A percentile compares a stretch with the other conserved stretches of the same genome.
Conservation (phyloP, 92 coral and sea anemone genomes). For the Paragorgia papillata region DNA sequence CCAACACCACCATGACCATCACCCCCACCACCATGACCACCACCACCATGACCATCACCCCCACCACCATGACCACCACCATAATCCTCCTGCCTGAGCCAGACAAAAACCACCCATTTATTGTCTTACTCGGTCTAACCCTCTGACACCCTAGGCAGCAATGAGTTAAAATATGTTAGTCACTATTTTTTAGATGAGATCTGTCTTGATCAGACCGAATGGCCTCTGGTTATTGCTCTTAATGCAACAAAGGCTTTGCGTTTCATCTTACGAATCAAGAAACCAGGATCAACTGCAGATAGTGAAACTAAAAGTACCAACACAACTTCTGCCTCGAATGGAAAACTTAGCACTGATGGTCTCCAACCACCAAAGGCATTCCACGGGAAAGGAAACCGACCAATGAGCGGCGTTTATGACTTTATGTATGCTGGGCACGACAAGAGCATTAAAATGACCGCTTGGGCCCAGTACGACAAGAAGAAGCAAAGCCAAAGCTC, state of each 20-base stretch:
- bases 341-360: slow-evolving; percentile 56
- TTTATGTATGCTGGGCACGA: slow-evolving; percentile 40
- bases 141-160: too few species aligned
- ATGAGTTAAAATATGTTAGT: too few species aligned
- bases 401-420: slow-evolving; percentile 25
- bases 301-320: slow-evolving; percentile 18
- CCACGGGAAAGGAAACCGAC: neutral
- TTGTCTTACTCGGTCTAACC: too few species aligned
- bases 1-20: too few species aligned
- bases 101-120: too few species aligned
- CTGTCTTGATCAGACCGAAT: slow-evolving; percentile 90
- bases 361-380: slow-evolving; percentile 38
- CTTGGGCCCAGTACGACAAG: slow-evolving; percentile 67
- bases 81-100: too few species aligned
- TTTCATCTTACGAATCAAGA: slow-evolving; percentile 81
- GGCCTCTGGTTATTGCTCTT: slow-evolving; percentile 88
- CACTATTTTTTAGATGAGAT: slow-evolving; percentile 94
- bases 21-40: too few species aligned
- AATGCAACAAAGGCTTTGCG: slow-evolving; percentile 90
- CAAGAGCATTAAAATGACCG: slow-evolving; percentile 38
- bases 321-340: slow-evolving; percentile 37
- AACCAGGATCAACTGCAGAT: slow-evolving; percentile 48
- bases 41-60: too few species aligned
- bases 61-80: too few species aligned
- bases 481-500: slow-evolving; percentile 28